These are phyloP conservation scores for Iphiclides podalirius DNA, from an alignment of 2,888 invertebrate genomes.

Conservation along the genomic window DNA sequence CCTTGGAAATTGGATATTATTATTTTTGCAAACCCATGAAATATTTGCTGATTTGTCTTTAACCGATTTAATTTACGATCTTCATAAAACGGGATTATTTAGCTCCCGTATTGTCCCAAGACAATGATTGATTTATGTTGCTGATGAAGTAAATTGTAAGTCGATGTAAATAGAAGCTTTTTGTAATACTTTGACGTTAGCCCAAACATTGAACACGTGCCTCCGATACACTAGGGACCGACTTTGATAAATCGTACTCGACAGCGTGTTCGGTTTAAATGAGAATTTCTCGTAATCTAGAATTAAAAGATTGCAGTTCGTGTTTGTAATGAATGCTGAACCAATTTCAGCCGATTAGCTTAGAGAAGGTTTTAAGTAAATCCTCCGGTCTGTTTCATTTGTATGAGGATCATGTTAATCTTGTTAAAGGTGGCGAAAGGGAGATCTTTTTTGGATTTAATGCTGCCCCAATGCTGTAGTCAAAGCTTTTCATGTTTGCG, in stretches of 20 bases:
- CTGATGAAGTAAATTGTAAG: too few relatives aligned
- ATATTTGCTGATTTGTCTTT: too few relatives aligned
- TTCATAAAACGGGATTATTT: too few relatives aligned
- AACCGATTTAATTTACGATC: too few relatives aligned
- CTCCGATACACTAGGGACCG: slow-evolving; percentile 2
- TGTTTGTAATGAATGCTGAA: slow-evolving; percentile 5
- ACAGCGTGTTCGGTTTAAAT: slow-evolving; percentile 24
- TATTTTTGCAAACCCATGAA: too few relatives aligned
- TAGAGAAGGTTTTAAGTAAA: slow-evolving; percentile 1
- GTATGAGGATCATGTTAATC: background rate
- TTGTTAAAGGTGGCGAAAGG: background rate
- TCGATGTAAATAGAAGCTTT: too few relatives aligned
- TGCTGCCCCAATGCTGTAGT: too few relatives aligned
- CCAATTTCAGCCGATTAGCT: slow-evolving; percentile 8
- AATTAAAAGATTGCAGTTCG: slow-evolving; percentile 19
- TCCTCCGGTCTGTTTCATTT: slow-evolving; percentile 2
- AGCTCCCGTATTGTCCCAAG: too few relatives aligned
- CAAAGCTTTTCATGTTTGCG: too few relatives aligned
- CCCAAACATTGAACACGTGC: slow-evolving; percentile 7
- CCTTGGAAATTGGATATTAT: too few relatives aligned
- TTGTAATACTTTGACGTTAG: too few relatives aligned
- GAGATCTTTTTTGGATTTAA: background rate
- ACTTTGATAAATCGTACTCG: slow-evolving; percentile 34
- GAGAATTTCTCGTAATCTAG: slow-evolving; percentile 28
- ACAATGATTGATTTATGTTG: too few relatives aligned